Evolutionary conservation across 2,888 invertebrate genomes (phyloP).

Genomic region (Heteromyza rotundicornis): DNA sequence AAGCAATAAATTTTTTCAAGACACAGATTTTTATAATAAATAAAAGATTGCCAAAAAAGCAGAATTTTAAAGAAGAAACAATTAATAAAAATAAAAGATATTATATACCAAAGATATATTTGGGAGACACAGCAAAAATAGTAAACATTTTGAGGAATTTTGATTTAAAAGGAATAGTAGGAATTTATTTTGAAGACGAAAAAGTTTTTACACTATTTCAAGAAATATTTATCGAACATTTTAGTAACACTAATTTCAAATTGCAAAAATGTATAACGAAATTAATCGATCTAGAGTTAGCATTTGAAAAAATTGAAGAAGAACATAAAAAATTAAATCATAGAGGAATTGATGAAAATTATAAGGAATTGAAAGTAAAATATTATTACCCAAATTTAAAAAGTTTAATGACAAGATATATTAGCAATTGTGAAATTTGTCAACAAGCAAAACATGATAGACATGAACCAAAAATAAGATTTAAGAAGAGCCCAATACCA

Average conservation of each 20-base stretch:
- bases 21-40: constrained; percentile 7
- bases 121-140: no score
- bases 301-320: background rate
- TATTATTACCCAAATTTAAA: constrained; percentile 10
- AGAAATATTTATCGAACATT: background rate
- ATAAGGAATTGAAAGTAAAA: constrained; percentile 1
- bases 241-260: no score
- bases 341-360: constrained; percentile 8
- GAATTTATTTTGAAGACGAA: background rate
- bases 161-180: background rate
- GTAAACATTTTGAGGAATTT: background rate
- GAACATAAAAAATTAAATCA: constrained; percentile 7
- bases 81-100: background rate
- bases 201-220: background rate
- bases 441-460: no score
- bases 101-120: no score
- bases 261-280: no score
- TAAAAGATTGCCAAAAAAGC: no score
- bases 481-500: no score
- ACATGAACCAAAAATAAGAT: no score
- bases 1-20: constrained; percentile 13
- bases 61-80: no score
- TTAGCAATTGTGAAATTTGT: no score
- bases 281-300: background rate
- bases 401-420: no score